Evolutionary conservation across 1,140 invertebrate species (phyloP).

Genomic region (Heliconius hermathena): DNA sequence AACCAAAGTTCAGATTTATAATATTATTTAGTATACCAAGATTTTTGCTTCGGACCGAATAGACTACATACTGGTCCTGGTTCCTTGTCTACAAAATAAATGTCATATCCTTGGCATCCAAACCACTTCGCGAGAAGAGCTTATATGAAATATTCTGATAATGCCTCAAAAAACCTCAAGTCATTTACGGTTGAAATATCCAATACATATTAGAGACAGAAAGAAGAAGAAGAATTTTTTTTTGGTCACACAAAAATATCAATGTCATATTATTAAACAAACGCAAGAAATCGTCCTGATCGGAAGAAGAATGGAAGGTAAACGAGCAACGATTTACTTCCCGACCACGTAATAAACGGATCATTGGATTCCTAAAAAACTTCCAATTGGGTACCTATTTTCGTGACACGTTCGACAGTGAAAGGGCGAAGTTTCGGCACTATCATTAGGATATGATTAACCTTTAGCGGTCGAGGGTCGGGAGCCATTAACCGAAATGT

Average conservation of each 20-base stretch:
- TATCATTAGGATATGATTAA: slow-evolving; percentile 72
- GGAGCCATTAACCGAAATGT: slow-evolving; percentile 64
- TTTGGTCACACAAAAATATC: not conserved
- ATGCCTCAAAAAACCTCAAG: no score
- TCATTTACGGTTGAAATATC: not conserved
- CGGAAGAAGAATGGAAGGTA: not conserved
- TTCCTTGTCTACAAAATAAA: no score
- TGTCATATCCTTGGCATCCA: no score
- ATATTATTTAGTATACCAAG: no score
- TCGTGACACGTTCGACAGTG: slow-evolving; percentile 39
- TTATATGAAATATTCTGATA: no score
- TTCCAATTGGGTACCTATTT: slow-evolving; percentile 23
- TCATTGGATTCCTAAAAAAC: slow-evolving; percentile 30
- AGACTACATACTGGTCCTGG: no score
- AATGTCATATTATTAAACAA: not conserved
- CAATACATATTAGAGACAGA: not conserved
- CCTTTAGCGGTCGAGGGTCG: slow-evolving; percentile 64
- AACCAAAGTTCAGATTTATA: no score
- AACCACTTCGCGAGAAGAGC: no score
- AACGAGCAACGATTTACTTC: slow-evolving; percentile 4
- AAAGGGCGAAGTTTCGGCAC: slow-evolving; percentile 57
- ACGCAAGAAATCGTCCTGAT: not conserved
- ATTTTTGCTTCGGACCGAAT: no score
- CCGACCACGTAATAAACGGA: slow-evolving; percentile 21
- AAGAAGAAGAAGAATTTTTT: not conserved